Evolutionary conservation across 30 jellyfish, hydroid and myxozoan species (phyloP).

Genomic region (Hydractinia symbiolongicarpus): DNA sequence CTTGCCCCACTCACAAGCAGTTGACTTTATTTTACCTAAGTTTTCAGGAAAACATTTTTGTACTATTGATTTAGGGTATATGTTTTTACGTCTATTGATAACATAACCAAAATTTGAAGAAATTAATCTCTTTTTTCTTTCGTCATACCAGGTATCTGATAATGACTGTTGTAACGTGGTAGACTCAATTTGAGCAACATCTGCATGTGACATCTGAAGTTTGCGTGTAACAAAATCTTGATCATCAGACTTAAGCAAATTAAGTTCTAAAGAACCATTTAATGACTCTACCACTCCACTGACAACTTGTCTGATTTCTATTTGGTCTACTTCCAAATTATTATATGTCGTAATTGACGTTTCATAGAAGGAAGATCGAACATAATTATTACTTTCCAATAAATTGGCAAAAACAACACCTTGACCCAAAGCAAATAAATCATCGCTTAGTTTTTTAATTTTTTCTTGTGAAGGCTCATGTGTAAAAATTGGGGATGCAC

Average conservation of each 20-base stretch:
- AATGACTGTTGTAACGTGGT: no score
- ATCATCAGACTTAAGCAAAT: not conserved
- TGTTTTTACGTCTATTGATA: not conserved
- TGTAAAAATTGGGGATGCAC: slow-evolving; percentile 24
- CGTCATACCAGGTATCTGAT: not conserved
- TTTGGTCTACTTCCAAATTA: slow-evolving; percentile 10
- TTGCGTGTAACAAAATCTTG: not conserved
- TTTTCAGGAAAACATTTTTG: not conserved
- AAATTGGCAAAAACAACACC: slow-evolving; percentile 20
- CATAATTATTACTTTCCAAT: not conserved
- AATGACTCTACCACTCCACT: no score
- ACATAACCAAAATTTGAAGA: not conserved
- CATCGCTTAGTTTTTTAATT: slow-evolving; percentile 14
- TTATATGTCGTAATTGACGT: not conserved
- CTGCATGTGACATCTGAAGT: not conserved
- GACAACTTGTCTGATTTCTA: no score
- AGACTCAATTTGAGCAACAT: no score
- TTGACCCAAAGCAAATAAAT: slow-evolving; percentile 16
- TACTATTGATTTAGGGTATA: not conserved
- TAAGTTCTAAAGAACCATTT: not conserved
- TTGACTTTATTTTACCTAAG: no score
- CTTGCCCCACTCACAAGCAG: slow-evolving; percentile 43
- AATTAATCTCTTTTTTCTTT: not conserved
- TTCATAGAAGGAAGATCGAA: slow-evolving; percentile 22
- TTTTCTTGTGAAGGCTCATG: slow-evolving; percentile 3